Evolutionary conservation across 2,113 vertebrate species (phyloP).

Genomic region (Syngnathus typhle): DNA sequence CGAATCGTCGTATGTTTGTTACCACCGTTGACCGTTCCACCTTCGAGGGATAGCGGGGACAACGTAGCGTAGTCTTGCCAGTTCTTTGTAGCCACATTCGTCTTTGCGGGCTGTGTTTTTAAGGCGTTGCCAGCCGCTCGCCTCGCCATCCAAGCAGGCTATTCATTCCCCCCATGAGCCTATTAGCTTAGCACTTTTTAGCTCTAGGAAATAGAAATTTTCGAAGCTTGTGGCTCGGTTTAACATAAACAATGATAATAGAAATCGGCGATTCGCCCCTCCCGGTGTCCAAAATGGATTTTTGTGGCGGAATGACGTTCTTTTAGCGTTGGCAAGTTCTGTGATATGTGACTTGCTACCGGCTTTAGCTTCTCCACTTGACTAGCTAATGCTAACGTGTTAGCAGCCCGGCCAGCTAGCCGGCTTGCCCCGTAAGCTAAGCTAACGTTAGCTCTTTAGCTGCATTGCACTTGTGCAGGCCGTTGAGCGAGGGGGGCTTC

Average conservation of each 20-base stretch:
- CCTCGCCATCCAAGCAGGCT: constrained; percentile 61
- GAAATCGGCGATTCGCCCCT: neutral
- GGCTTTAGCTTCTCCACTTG: constrained; percentile 60
- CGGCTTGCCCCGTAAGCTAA: constrained; percentile 20
- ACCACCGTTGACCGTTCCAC: neutral
- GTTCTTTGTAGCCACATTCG: constrained; percentile 4
- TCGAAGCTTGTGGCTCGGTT: constrained; percentile 17
- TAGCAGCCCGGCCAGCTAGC: constrained; percentile 42
- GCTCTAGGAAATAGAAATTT: constrained; percentile 42
- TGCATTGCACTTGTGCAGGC: constrained; percentile 39
- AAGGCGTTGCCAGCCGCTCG: constrained; percentile 68
- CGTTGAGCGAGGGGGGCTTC: constrained; percentile 31
- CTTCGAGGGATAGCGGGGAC: neutral
- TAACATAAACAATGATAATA: too few species aligned
- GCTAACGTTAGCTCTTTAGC: constrained; percentile 35
- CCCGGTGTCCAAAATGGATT: neutral
- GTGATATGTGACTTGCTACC: constrained; percentile 56
- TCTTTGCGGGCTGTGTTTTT: constrained; percentile 51
- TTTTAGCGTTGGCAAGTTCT: neutral
- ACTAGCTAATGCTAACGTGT: constrained; percentile 56
- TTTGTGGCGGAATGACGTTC: too few species aligned
- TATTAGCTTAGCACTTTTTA: constrained; percentile 63
- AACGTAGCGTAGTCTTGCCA: constrained; percentile 3
- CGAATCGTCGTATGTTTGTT: constrained; percentile 37
- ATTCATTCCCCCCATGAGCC: constrained; percentile 56